Evolutionary conservation across 2,888 invertebrate genomes (phyloP), one percentile per base, ranked within the genome.

Genomic region (Megaustenia siamemsis): DNA sequence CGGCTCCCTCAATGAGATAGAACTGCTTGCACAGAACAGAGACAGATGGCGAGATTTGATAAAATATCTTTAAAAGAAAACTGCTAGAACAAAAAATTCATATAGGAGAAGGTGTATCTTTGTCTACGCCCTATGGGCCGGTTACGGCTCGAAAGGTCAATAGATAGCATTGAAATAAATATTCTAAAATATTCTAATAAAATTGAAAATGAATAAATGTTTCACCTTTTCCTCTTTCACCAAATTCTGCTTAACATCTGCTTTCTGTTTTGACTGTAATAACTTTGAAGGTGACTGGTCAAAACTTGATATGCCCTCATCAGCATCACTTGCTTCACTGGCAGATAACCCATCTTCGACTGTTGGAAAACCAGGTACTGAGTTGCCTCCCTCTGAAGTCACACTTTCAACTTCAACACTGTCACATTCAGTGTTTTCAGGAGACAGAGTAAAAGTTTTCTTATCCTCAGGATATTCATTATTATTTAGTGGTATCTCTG

Each of bases 291-390:
- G 94, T 0, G 96, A 96, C 92, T 97, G 94, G 90, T 97, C 97
- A 35, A 45, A 43, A 28, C 66, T 40, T 35, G 35, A n/a, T 45
- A 89, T 88, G 56, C 90, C 89, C 38, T 93, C 93, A 49, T 98
- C 98, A 0, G 96, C 97, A 93, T 98, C 98, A 87, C 98, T 98
- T 1, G 96, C 97, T 93, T 98, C 98, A 3, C 98, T 98, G 60
- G 98, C 98, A 1, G 98, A 98, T 84, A 98, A 95, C 0, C 98
- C 98, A 94, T 98, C 98, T 93, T 98, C 98, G 68, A 98, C 96
- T 32, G 97, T 96, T 0, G 98, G 98, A 97, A 98, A 97, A 21
- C 91, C 91, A 15, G 90, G 86, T 18, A 90, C 89, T 12, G 90
- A 90, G 77, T 90, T 89, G 32, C 90, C 92, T 24, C 91, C 93